Evolutionary conservation across 1,140 invertebrate species (phyloP), one percentile per base, ranked within the genome.

Genomic region (Mactra quadrangularis): DNA sequence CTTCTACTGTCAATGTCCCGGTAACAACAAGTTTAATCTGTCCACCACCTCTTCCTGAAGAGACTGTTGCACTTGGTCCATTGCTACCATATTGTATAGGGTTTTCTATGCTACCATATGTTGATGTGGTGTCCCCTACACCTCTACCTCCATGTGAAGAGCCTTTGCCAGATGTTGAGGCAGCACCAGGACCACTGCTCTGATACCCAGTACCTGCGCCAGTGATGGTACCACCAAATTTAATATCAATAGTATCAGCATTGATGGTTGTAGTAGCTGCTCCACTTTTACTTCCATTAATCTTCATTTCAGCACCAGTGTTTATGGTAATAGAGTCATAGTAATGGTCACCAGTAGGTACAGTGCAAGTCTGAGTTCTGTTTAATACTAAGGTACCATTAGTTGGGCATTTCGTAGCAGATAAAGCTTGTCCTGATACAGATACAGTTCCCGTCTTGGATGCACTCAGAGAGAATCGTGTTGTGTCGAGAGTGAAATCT

Each of bases 71-170:
- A 53, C 83, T 81, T 60, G 76, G 82, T 27, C 88, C 89, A 85
- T 82, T 89, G 55, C 89, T 89, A 22, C 89, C 89, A 72, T 89
- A 89, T 2, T 53, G 55, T 22, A 57, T 85, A 15, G 89, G 89
- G 15, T 31, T n/a, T 6, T 71, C 66, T n/a, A 89, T 86, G 60
- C 52, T 83, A 13, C 89, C 89, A 76, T 89, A 89, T 1, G 83
- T 62, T 45, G 52, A 33, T 29, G 59, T 57, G 3, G 83, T 66
- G 55, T 85, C 87, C 25, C 81, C 68, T 25, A 79, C 72, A 15
- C 88, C 88, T 38, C 75, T 52, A 11, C 89, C 89, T 29, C 87
- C 89, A 72, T 88, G 68, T 22, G 84, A 82, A 1, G 86, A 87
- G 35, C 85, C 87, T 53, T 72, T 53, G 7, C 78, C 47, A 27